phyloP scores from a whole-genome alignment of 2,113 vertebrate species.

The Ochotona curzoniae region DNA sequence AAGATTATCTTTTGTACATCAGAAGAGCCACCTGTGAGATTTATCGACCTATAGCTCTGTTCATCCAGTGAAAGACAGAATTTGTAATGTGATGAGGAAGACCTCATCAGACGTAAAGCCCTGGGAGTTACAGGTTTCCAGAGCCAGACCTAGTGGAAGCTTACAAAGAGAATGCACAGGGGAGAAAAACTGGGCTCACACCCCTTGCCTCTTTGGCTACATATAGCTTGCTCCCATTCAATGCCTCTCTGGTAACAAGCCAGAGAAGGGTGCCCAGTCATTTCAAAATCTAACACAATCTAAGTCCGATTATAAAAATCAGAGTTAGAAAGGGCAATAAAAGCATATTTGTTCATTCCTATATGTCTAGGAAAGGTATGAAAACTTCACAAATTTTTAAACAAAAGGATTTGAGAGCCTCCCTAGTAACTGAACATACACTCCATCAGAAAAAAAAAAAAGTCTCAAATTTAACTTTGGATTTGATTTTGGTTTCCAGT shows the following conservation, averaged over 20 bases:
- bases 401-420: slow-evolving; percentile 45
- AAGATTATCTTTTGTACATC: not conserved
- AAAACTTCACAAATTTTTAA: slow-evolving; percentile 49
- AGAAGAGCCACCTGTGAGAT: not conserved
- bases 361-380: slow-evolving; percentile 63
- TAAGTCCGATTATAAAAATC: slow-evolving; percentile 64
- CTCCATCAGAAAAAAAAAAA: slow-evolving; percentile 1
- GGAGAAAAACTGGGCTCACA: slow-evolving; percentile 54
- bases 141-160: slow-evolving; percentile 38
- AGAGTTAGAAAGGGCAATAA: slow-evolving; percentile 67
- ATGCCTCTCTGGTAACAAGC: not conserved
- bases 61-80: slow-evolving; percentile 11
- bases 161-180: slow-evolving; percentile 57
- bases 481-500: slow-evolving; percentile 12
- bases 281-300: slow-evolving; percentile 62
- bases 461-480: not conserved
- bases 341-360: slow-evolving; percentile 70
- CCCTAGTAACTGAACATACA: not conserved
- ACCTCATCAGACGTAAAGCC: slow-evolving; percentile 31
- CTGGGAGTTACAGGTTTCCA: not conserved
- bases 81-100: slow-evolving; percentile 42
- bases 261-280: slow-evolving; percentile 59
- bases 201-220: slow-evolving; percentile 51
- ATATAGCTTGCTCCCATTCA: slow-evolving; percentile 55
- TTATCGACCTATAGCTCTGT: slow-evolving; percentile 30